Evolutionary conservation across 2,797 vertebrate genomes (phyloP).

Genomic region (Cynopterus sphinx): DNA sequence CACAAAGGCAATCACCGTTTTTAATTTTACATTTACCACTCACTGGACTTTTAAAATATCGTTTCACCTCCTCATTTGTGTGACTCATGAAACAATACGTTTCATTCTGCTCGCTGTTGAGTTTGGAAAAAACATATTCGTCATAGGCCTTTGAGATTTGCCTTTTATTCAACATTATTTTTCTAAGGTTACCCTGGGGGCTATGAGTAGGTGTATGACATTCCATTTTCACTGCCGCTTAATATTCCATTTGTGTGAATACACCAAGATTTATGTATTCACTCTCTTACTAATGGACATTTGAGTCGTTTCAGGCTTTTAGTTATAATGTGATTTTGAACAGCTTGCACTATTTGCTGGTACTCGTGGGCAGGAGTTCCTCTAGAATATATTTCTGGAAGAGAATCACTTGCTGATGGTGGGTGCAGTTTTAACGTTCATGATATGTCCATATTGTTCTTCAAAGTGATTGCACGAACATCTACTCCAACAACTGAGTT

Average conservation of each 20-base stretch:
- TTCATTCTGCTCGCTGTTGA: conserved; percentile 19
- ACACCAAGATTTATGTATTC: background rate
- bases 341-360: background rate
- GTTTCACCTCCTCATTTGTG: background rate
- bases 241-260: background rate
- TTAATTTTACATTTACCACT: background rate
- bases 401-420: background rate
- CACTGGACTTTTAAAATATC: background rate
- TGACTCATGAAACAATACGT: background rate
- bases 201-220: background rate
- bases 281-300: background rate
- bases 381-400: background rate
- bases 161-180: background rate
- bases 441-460: background rate
- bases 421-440: background rate
- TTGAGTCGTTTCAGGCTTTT: conserved; percentile 5
- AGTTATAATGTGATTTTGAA: background rate
- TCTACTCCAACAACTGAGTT: background rate
- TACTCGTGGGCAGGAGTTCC: background rate
- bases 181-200: background rate
- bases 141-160: background rate
- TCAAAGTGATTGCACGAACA: background rate
- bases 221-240: background rate
- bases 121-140: background rate
- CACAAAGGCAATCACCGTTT: background rate